Conservation (phyloP, 2,888 invertebrate species). For the Dexiosoma caninum region DNA sequence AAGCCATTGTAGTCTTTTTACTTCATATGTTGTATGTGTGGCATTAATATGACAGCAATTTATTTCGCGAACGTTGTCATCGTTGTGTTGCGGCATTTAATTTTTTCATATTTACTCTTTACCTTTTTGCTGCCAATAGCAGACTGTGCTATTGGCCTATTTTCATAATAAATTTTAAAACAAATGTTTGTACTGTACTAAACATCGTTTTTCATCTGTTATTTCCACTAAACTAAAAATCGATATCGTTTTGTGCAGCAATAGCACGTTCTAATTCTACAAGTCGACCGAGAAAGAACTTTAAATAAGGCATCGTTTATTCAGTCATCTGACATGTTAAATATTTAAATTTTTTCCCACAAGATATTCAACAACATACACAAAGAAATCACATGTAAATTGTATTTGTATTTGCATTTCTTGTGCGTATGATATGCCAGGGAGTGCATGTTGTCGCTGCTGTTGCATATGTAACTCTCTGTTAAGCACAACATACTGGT, state of each 20-base stretch:
- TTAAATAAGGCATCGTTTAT: conserved; percentile 28
- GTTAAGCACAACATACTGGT: no score
- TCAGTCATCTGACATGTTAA: conserved; percentile 26
- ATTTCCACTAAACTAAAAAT: conserved; percentile 37
- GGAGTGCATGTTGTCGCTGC: background rate
- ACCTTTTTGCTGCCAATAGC: background rate
- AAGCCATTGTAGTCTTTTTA: conserved; percentile 2
- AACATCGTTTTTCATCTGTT: conserved; percentile 2
- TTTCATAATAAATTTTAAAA: background rate
- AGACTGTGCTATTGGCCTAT: conserved; percentile 47
- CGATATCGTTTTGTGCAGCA: conserved; percentile 8
- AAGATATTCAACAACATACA: conserved; percentile 8
- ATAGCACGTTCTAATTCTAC: conserved; percentile 10
- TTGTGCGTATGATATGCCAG: background rate
- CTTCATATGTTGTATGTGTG: background rate
- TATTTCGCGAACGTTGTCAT: conserved; percentile 45
- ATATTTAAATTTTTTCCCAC: conserved; percentile 25
- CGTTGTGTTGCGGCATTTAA: background rate
- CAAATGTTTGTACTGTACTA: background rate
- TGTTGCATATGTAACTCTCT: no score
- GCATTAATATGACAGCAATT: conserved; percentile 43
- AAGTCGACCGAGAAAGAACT: background rate
- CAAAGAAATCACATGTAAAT: conserved; percentile 13
- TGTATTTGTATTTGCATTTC: background rate
- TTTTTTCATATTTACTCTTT: background rate